Percentiles rank a stretch among this genome's conserved stretches.
Conservation (phyloP, 2,888 invertebrate species). For the Chymomyza amoena region DNA sequence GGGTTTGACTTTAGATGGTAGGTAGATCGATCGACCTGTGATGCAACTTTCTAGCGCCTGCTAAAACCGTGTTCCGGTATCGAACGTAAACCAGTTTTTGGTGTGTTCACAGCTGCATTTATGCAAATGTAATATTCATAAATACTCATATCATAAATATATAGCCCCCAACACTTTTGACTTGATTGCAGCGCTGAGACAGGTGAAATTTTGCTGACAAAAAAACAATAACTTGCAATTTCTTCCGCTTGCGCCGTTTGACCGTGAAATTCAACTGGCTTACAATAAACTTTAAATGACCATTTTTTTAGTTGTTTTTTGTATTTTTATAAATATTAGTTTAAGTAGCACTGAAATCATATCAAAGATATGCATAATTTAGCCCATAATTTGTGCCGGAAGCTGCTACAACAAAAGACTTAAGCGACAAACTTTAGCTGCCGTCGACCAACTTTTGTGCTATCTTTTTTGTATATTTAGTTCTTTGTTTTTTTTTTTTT, state of each 20-base stretch:
- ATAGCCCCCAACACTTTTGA: slow-evolving; percentile 4
- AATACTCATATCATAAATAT: neutral
- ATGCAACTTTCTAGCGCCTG: slow-evolving; percentile 5
- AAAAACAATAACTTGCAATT: slow-evolving; percentile 39
- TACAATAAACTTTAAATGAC: slow-evolving; percentile 55
- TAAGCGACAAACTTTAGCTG: slow-evolving; percentile 35
- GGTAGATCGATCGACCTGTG: neutral
- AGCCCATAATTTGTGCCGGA: slow-evolving; percentile 37
- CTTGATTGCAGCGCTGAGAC: neutral
- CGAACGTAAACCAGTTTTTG: neutral
- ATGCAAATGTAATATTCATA: neutral
- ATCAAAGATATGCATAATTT: slow-evolving; percentile 10
- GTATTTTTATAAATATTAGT: slow-evolving; percentile 38
- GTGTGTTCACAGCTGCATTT: neutral
- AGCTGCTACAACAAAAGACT: slow-evolving; percentile 44
- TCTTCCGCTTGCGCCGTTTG: slow-evolving; percentile 63
- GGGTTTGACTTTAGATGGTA: neutral
- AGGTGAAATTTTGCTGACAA: slow-evolving; percentile 18
- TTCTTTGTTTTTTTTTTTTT: slow-evolving; percentile 10
- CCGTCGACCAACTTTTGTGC: slow-evolving; percentile 9
- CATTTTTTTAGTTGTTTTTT: slow-evolving; percentile 32
- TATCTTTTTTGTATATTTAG: neutral
- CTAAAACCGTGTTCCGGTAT: neutral
- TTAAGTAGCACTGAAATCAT: slow-evolving; percentile 15
- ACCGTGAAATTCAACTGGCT: slow-evolving; percentile 58